Conservation (phyloP, 2,797 vertebrate genomes). For the Pogoniulus pusillus region DNA sequence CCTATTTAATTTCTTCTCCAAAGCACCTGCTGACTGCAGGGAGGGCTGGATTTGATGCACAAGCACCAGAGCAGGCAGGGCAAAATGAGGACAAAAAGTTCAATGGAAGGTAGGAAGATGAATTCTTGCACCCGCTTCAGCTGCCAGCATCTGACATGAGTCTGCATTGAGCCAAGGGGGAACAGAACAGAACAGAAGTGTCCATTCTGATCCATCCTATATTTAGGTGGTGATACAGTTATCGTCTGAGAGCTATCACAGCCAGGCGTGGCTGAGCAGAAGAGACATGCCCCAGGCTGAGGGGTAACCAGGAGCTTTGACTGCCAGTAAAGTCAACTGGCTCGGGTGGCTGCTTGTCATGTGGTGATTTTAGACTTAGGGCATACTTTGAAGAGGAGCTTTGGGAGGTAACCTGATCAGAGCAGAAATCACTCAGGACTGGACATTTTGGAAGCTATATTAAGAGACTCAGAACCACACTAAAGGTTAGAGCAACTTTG, state of each 20-base stretch:
- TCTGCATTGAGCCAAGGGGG: fast-evolving
- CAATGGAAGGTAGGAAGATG: not conserved
- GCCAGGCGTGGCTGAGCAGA: not conserved
- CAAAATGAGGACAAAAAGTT: not conserved
- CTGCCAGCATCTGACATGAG: not conserved
- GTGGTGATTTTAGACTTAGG: not conserved
- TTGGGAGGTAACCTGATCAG: conserved; percentile 31
- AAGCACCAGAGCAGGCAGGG: not conserved
- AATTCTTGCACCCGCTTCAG: not conserved
- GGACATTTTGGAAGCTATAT: conserved; percentile 2
- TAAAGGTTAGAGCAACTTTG: conserved; percentile 22
- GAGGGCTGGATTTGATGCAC: not conserved
- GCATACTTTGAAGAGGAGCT: not conserved
- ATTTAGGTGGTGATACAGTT: not conserved
- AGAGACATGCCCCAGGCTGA: not conserved
- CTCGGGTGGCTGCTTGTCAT: not conserved
- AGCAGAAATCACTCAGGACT: not conserved
- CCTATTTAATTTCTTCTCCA: not conserved
- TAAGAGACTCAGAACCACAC: not conserved
- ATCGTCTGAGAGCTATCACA: not conserved
- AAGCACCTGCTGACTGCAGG: fast-evolving
- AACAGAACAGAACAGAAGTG: not conserved
- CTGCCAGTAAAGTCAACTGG: not conserved
- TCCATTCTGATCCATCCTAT: not conserved
- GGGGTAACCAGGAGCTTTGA: not conserved